Evolutionary conservation across 2,888 invertebrate species (phyloP), one percentile per base, ranked within the genome.

Genomic region (Anarsia innoxiella): DNA sequence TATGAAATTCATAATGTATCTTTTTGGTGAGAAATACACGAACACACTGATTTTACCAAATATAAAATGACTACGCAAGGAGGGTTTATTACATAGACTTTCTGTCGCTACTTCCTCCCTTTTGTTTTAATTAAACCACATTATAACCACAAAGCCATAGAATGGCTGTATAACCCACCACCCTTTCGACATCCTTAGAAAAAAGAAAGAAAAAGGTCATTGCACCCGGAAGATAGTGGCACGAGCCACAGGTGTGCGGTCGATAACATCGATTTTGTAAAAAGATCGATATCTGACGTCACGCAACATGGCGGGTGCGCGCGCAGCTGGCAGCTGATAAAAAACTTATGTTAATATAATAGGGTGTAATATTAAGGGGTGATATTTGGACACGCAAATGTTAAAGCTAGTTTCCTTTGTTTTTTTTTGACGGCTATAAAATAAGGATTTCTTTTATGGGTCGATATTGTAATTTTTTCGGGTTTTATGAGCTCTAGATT

Each of bases 281-380:
- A 59, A 68, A 64, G 64, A 80, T 80, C 80, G 72, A 79, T 77
- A 61, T 53, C 57, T 80, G 76, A 80, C 82, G 83, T 82, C 79
- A 82, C 66, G 54, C 49, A 65, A 59, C 38, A 67, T 69, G 66
- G 64, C 66, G 56, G 56, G 26, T 46, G 69, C 68, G 58, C 51
- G 60, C 69, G 82, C 83, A 83, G 80, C 83, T 82, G 82, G 59
- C 67, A 41, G 5, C 15, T 16, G 37, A 48, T 44, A 53, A 53
- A 57, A 53, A 37, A 48, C 52, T 49, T 59, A 66, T 66, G 63
- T 46, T 68, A 66, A 67, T 67, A 56, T 65, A 57, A 50, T 60
- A 52, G 70, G 74, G 77, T 66, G 68, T 52, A 46, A 50, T 48
- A 51, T 44, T 49, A 57, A 64, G 64, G 77, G 77, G 75, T 38